phyloP scores from a whole-genome alignment of 2,113 vertebrate species.

The Boulengeromyrus knoepffleri region DNA sequence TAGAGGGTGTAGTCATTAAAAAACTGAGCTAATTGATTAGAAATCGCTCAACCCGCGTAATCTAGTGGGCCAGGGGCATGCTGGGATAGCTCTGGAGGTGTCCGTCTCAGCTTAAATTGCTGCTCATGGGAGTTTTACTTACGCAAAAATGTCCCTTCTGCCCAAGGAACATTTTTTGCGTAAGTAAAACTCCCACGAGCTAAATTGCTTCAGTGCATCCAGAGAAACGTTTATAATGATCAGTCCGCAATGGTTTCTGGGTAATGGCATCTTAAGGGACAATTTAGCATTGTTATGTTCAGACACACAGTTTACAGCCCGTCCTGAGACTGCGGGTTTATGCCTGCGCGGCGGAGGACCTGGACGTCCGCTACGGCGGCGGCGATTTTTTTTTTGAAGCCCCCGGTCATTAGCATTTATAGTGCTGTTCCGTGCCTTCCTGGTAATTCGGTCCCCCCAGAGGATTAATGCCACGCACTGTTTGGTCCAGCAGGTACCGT shows the following conservation, averaged over 20 bases:
- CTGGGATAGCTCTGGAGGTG: conserved; percentile 59
- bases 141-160: too few species aligned
- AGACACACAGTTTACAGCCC: background rate
- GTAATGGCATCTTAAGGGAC: background rate
- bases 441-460: background rate
- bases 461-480: background rate
- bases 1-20: conserved; percentile 3
- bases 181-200: background rate
- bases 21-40: background rate
- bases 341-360: background rate
- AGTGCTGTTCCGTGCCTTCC: background rate
- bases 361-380: background rate
- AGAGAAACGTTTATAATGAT: background rate
- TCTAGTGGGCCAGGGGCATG: conserved; percentile 57
- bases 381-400: background rate
- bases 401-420: conserved; percentile 16
- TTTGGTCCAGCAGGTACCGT: background rate
- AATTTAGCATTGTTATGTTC: background rate
- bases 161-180: too few species aligned
- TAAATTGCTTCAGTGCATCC: background rate
- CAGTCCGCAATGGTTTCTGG: background rate
- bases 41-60: conserved; percentile 45
- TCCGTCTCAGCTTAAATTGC: conserved; percentile 29
- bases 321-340: background rate
- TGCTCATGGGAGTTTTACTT: background rate